Conservation (phyloP, 2,888 invertebrate species). For the Ommatoiulus sabulosus region DNA sequence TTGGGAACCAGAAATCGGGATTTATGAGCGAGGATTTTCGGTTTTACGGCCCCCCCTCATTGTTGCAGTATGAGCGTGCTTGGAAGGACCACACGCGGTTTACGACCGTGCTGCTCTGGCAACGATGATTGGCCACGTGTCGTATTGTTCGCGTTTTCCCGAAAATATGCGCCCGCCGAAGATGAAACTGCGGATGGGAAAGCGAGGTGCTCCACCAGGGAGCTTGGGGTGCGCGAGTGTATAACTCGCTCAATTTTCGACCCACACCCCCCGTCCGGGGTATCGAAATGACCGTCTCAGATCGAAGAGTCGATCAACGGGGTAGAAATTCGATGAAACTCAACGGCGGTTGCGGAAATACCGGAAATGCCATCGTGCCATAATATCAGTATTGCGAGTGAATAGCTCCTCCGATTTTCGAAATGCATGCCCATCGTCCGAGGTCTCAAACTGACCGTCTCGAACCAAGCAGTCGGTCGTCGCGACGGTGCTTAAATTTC, state of each 20-base stretch:
- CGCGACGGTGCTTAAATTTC: too few relatives aligned
- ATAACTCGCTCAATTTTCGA: background rate
- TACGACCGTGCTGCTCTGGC: background rate
- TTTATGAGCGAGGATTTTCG: background rate
- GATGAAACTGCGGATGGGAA: background rate
- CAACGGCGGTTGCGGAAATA: too few relatives aligned
- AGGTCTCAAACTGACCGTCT: too few relatives aligned
- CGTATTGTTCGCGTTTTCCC: background rate
- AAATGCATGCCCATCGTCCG: too few relatives aligned
- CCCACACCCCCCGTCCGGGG: background rate
- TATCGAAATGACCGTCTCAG: background rate
- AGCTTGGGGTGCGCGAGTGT: too few relatives aligned
- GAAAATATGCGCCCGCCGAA: background rate
- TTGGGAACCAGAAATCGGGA: background rate
- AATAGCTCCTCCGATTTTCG: too few relatives aligned
- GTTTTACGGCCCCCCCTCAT: background rate
- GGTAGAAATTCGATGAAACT: background rate
- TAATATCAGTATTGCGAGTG: too few relatives aligned
- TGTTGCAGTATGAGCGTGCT: background rate
- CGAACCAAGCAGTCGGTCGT: too few relatives aligned
- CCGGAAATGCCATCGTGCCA: too few relatives aligned
- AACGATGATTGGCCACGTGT: background rate
- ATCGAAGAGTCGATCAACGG: background rate
- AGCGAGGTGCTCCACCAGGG: background rate
- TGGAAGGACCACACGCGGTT: background rate